These are phyloP conservation scores for Luperina testacea DNA, from an alignment of 2,888 invertebrate genomes.

Conservation along the genomic window DNA sequence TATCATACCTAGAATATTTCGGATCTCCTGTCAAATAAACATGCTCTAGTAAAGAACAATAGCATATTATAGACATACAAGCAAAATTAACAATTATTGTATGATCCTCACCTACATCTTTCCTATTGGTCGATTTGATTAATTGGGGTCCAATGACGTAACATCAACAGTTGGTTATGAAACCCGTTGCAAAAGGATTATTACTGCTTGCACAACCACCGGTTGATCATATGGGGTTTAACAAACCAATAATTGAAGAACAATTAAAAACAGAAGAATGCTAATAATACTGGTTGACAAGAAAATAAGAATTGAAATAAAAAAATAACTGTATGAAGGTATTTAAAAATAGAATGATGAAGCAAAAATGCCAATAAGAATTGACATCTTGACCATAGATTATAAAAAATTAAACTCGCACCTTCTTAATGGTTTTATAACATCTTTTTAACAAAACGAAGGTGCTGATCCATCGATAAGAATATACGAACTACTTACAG, in stretches of 20 bases:
- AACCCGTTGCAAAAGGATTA: constrained; percentile 49
- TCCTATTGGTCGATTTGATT: constrained; percentile 38
- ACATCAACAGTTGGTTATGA: constrained; percentile 58
- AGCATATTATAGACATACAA: background rate
- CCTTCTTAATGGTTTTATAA: constrained; percentile 53
- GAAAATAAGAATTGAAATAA: background rate
- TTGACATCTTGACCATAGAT: constrained; percentile 18
- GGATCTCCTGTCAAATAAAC: background rate
- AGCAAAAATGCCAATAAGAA: constrained; percentile 10
- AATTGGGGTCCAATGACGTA: constrained; percentile 44
- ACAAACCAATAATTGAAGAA: background rate
- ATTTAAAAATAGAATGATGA: constrained; percentile 18
- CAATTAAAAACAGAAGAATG: background rate
- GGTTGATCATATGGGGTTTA: constrained; percentile 32
- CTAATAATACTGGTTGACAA: background rate
- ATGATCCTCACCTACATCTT: constrained; percentile 46
- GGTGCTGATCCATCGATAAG: constrained; percentile 58
- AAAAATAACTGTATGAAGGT: background rate
- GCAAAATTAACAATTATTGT: constrained; percentile 15
- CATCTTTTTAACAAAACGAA: constrained; percentile 53
- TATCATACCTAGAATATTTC: background rate
- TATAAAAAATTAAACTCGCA: constrained; percentile 27
- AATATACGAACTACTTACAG: constrained; percentile 56
- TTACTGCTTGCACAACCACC: constrained; percentile 38
- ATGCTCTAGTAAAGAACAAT: background rate